A percentile compares a stretch with the other conserved stretches of the same genome.
Conservation (phyloP, 2,113 vertebrate genomes). For the Microcebus murinus region DNA sequence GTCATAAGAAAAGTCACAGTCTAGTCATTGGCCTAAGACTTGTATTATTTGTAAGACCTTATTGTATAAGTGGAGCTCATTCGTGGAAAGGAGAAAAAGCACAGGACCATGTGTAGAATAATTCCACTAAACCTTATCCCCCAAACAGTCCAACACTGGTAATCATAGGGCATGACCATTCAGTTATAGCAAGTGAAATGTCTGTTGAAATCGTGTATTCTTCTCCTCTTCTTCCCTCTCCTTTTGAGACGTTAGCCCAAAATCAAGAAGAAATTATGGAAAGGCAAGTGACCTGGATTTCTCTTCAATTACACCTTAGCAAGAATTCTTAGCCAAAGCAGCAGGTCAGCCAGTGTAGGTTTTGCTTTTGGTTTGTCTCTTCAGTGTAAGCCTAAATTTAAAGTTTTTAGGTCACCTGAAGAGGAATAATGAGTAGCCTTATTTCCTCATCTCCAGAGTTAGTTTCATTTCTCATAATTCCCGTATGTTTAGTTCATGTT, state of each 20-base stretch:
- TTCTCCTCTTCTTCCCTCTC: neutral
- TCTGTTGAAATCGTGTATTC: neutral
- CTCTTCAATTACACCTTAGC: neutral
- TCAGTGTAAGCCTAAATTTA: neutral
- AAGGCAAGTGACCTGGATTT: neutral
- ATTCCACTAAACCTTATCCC: neutral
- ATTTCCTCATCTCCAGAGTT: neutral
- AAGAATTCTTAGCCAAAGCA: neutral
- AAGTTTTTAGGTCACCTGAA: neutral
- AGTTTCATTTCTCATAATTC: neutral
- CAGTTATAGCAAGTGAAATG: neutral
- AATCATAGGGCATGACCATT: neutral
- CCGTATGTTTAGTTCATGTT: neutral
- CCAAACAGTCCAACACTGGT: neutral
- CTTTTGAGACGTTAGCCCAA: neutral
- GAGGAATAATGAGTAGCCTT: neutral
- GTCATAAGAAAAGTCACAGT: neutral
- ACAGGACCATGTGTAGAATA: neutral
- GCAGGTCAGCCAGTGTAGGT: neutral
- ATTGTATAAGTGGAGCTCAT: neutral
- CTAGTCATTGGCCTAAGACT: neutral
- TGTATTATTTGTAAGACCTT: neutral
- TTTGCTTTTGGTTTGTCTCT: neutral
- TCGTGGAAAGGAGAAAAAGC: neutral
- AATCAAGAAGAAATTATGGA: neutral